A percentile compares a stretch with the other conserved stretches of the same genome.
Conservation (phyloP, 2,113 vertebrate genomes). For the Hippopotamus amphibius region DNA sequence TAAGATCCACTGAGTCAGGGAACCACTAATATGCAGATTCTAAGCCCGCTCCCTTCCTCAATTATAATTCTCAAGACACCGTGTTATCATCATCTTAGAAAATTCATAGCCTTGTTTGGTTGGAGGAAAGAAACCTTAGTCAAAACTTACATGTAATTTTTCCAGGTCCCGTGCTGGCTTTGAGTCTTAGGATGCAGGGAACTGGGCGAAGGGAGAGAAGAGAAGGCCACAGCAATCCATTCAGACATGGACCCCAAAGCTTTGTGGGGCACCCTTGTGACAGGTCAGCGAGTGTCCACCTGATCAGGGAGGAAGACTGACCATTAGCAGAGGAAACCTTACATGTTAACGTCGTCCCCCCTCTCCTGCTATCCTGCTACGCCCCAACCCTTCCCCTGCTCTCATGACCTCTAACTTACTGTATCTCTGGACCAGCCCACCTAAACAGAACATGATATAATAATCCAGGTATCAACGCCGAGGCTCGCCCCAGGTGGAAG, state of each 20-base stretch:
- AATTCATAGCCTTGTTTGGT: slow-evolving; percentile 20
- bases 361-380: neutral
- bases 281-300: slow-evolving; percentile 81
- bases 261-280: slow-evolving; percentile 75
- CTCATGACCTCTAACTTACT: neutral
- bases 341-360: neutral
- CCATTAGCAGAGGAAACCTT: slow-evolving; percentile 44
- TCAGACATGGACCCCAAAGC: slow-evolving; percentile 86
- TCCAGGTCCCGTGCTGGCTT: slow-evolving; percentile 88
- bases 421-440: neutral
- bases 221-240: slow-evolving; percentile 88
- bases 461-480: neutral
- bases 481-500: neutral
- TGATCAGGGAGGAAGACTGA: slow-evolving; percentile 74
- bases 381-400: neutral
- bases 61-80: slow-evolving; percentile 75
- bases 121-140: slow-evolving; percentile 74
- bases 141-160: slow-evolving; percentile 89
- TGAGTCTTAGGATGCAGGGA: slow-evolving; percentile 87
- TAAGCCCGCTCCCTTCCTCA: slow-evolving; percentile 69
- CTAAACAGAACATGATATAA: neutral
- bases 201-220: slow-evolving; percentile 85
- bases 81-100: slow-evolving; percentile 42
- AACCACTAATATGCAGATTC: slow-evolving; percentile 68
- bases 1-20: slow-evolving; percentile 48